Conservation (phyloP, 2,888 invertebrate species). For the Lasioglossum vierecki region DNA sequence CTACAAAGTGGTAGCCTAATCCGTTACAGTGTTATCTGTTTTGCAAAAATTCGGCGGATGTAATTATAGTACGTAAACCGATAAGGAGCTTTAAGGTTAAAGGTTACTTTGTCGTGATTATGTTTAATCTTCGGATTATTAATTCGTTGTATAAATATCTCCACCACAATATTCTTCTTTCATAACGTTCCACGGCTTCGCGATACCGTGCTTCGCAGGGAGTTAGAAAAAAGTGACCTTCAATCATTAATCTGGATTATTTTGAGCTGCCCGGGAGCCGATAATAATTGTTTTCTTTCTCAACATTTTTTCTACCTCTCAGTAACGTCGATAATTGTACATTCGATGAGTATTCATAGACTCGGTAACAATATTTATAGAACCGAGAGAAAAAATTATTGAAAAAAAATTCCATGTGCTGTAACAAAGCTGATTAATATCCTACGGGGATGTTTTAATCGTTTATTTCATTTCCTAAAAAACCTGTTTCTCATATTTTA, state of each 20-base stretch:
- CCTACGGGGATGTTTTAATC: neutral
- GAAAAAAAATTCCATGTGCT: neutral
- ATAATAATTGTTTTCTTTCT: neutral
- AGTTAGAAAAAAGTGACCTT: neutral
- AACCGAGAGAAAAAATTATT: neutral
- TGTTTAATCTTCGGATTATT: neutral
- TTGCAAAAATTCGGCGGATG: neutral
- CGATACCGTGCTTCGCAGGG: neutral
- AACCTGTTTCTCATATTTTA: neutral
- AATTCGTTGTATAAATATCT: neutral
- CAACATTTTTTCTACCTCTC: neutral
- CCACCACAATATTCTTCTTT: neutral
- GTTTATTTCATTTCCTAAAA: neutral
- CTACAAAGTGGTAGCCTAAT: neutral
- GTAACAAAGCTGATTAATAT: neutral
- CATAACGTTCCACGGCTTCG: neutral
- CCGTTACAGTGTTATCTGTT: neutral
- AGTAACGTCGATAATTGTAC: neutral
- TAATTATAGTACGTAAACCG: neutral
- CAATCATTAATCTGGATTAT: constrained; percentile 5
- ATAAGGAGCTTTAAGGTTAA: neutral
- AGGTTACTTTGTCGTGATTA: neutral
- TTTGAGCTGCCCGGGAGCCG: neutral
- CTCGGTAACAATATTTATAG: neutral
- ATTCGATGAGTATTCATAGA: neutral